These are phyloP conservation scores for Scopus umbretta DNA, from an alignment of 2,113 vertebrate species.

Conservation along the genomic window DNA sequence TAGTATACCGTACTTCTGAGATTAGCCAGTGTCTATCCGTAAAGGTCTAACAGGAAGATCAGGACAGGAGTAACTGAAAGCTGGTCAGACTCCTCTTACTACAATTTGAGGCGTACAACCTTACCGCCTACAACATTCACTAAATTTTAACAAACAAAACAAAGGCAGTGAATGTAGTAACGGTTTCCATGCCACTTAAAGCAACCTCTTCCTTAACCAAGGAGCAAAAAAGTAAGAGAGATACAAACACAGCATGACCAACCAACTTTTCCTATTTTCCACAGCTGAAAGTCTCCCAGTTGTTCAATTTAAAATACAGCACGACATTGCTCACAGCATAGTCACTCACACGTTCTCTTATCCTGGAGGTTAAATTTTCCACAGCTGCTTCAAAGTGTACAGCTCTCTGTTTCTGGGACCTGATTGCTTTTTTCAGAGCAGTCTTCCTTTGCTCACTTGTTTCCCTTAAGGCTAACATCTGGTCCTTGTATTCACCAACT, in stretches of 20 bases:
- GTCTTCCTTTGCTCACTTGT: constrained; percentile 69
- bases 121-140: neutral
- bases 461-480: constrained; percentile 64
- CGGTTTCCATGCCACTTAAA: neutral
- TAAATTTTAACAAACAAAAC: neutral
- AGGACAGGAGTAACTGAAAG: neutral
- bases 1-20: neutral
- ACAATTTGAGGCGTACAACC: neutral
- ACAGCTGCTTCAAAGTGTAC: constrained; percentile 72
- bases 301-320: neutral
- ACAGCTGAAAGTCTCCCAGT: neutral
- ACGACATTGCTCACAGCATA: neutral
- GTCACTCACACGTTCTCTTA: constrained; percentile 77
- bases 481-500: constrained; percentile 61
- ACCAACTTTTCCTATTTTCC: neutral
- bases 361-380: constrained; percentile 71
- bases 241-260: neutral
- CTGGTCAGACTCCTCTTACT: neutral
- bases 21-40: neutral
- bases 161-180: neutral
- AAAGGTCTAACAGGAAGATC: neutral
- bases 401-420: constrained; percentile 77
- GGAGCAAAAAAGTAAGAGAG: neutral
- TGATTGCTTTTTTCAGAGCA: constrained; percentile 76
- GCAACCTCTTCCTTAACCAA: neutral